A percentile compares a stretch with the other conserved stretches of the same genome.
Evolutionary conservation across 2,888 invertebrate species (phyloP).

Genomic region (Latrodectus hesperus): DNA sequence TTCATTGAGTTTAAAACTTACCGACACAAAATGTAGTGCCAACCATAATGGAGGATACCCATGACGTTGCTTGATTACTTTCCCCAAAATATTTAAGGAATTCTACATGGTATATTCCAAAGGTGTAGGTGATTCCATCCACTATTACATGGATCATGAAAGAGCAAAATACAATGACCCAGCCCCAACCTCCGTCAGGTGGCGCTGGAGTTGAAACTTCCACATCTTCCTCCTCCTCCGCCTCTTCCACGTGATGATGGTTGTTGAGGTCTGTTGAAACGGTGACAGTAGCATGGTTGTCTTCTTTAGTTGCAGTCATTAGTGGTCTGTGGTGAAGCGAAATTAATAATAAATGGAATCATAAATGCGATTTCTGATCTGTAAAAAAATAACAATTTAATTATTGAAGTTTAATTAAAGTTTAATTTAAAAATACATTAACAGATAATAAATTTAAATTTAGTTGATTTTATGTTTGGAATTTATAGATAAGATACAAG

Average conservation of each 20-base stretch:
- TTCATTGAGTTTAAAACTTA: slow-evolving; percentile 76
- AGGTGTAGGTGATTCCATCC: slow-evolving; percentile 98
- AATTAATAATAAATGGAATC: background rate
- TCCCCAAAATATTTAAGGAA: slow-evolving; percentile 88
- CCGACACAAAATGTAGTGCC: slow-evolving; percentile 96
- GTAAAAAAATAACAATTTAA: too few relatives aligned
- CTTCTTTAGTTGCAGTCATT: slow-evolving; percentile 51
- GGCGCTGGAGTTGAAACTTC: slow-evolving; percentile 63
- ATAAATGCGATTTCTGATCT: background rate
- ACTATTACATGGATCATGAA: slow-evolving; percentile 95
- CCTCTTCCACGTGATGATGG: slow-evolving; percentile 18
- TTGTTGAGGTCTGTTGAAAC: slow-evolving; percentile 7
- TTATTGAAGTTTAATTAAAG: too few relatives aligned
- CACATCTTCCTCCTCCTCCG: slow-evolving; percentile 45
- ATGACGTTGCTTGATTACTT: slow-evolving; percentile 89
- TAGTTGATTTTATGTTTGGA: too few relatives aligned
- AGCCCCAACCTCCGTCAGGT: slow-evolving; percentile 96
- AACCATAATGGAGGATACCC: slow-evolving; percentile 94
- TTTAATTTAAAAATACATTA: too few relatives aligned
- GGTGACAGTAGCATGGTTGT: background rate
- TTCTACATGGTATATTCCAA: slow-evolving; percentile 93
- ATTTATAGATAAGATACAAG: too few relatives aligned
- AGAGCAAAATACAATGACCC: slow-evolving; percentile 93
- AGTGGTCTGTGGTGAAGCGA: slow-evolving; percentile 3
- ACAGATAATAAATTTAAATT: too few relatives aligned